phyloP scores from a whole-genome alignment of 2,888 invertebrate genomes.

The Eupeodes luniger region DNA sequence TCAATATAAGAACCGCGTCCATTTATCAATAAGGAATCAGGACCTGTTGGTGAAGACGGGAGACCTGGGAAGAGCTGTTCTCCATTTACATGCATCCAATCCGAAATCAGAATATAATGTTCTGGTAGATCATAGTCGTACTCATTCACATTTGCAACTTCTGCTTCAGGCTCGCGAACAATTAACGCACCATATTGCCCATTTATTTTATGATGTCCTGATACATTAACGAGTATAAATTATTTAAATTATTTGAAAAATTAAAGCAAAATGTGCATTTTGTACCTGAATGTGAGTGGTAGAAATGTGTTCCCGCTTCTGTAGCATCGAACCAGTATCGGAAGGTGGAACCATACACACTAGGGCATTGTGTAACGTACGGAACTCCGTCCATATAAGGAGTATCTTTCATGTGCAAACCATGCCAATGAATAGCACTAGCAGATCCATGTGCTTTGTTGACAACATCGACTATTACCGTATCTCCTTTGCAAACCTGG shows the following conservation, averaged over 20 bases:
- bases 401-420: conserved; percentile 80
- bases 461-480: conserved; percentile 90
- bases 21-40: conserved; percentile 80
- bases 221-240: neutral
- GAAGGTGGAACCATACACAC: conserved; percentile 87
- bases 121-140: conserved; percentile 90
- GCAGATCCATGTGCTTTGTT: conserved; percentile 91
- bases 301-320: conserved; percentile 92
- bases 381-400: conserved; percentile 83
- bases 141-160: conserved; percentile 80
- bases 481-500: conserved; percentile 92
- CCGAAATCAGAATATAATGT: conserved; percentile 89
- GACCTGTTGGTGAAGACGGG: conserved; percentile 75
- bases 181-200: conserved; percentile 91
- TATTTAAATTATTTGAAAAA: neutral
- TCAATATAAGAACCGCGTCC: conserved; percentile 79
- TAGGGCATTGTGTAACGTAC: conserved; percentile 82
- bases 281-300: conserved; percentile 87
- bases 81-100: conserved; percentile 90
- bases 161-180: conserved; percentile 84
- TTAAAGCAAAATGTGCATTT: neutral
- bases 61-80: conserved; percentile 80
- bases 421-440: conserved; percentile 85
- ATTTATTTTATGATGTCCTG: conserved; percentile 90
- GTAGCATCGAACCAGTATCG: conserved; percentile 89